Conservation (phyloP, 1,140 invertebrate genomes). For the Drosophila sulfurigaster region DNA sequence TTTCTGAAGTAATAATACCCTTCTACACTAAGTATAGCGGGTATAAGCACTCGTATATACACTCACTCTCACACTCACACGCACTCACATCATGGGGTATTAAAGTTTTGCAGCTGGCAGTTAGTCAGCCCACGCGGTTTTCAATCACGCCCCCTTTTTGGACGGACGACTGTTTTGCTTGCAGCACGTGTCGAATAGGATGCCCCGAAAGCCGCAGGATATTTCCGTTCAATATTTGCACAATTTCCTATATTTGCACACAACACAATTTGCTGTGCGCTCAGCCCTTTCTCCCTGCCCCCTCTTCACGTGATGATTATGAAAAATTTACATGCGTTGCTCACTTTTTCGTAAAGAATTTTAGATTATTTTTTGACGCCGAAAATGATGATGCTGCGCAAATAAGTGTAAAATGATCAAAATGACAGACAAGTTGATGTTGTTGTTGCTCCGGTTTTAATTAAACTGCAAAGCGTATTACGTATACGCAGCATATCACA, state of each 20-base stretch:
- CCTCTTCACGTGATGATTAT: slow-evolving; percentile 49
- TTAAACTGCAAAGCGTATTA: slow-evolving; percentile 63
- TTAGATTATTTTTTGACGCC: slow-evolving; percentile 41
- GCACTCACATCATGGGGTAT: slow-evolving; percentile 9
- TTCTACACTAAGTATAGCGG: too few relatives aligned
- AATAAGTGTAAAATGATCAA: slow-evolving; percentile 75
- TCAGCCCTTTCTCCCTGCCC: background rate
- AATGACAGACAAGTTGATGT: slow-evolving; percentile 41
- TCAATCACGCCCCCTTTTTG: slow-evolving; percentile 14
- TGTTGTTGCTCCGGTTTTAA: slow-evolving; percentile 60
- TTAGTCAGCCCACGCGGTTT: slow-evolving; percentile 30
- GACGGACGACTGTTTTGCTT: background rate
- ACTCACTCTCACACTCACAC: slow-evolving; percentile 8
- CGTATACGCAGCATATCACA: slow-evolving; percentile 61
- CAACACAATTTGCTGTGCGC: slow-evolving; percentile 57
- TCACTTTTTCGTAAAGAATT: slow-evolving; percentile 41
- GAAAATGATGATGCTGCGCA: slow-evolving; percentile 54
- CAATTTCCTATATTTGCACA: slow-evolving; percentile 75
- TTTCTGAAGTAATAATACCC: too few relatives aligned
- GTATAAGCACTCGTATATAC: too few relatives aligned
- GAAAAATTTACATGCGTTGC: slow-evolving; percentile 38
- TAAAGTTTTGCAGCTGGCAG: slow-evolving; percentile 29
- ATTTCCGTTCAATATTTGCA: slow-evolving; percentile 81
- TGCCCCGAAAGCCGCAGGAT: slow-evolving; percentile 63
- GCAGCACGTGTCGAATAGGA: slow-evolving; percentile 44